Base-by-base conservation (phyloP, 2,888 invertebrate species). In the Athalia cordata region DNA sequence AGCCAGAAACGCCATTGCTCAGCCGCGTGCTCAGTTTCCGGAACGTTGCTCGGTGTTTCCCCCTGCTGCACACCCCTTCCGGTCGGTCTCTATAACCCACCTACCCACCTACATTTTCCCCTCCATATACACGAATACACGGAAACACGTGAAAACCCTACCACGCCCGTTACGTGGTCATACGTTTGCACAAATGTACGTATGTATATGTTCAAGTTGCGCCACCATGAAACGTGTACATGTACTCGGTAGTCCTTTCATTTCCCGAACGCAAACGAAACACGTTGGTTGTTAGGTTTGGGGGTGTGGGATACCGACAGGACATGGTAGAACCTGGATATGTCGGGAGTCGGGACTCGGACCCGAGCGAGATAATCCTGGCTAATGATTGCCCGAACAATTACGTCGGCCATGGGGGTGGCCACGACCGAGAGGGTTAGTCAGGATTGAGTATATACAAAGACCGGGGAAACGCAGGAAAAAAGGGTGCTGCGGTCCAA, bases 361-460 rank as follows among this genome's bases (percentile, higher is more conserved):
- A 81, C 84, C 84, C 82, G 82, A 81, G 81, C 82, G 82, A 86
- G 86, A 87, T 87, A 87, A 88, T 86, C 86, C 86, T 82, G 81
- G 85, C 86, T 87, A 87, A 88, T 86, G 87, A 87, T 87, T 85
- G 85, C 85, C 84, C 83, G 84, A 83, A 85, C 85, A 85, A 86
- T 86, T 85, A 84, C 84, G 82, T 81, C 78, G 74, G 47, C 75
- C 64, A 50, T 47, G 9, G 15, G 7, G 4, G n/a, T 45, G 59
- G 75, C 29, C 29, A 29, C 29, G 75, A 50, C 8, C 61, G 62
- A 45, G 62, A 59, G 47, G 49, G 15, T 72, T 47, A 55, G 50
- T 43, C 47, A 7, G 75, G 62, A 11, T 50, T 7, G 52, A 50
- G 62, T 45, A 29, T 29, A 29, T 29, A 29, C 29, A 29, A 29